Evolutionary conservation across 1,140 invertebrate genomes (phyloP).

Genomic region (Bombus pyrosoma): DNA sequence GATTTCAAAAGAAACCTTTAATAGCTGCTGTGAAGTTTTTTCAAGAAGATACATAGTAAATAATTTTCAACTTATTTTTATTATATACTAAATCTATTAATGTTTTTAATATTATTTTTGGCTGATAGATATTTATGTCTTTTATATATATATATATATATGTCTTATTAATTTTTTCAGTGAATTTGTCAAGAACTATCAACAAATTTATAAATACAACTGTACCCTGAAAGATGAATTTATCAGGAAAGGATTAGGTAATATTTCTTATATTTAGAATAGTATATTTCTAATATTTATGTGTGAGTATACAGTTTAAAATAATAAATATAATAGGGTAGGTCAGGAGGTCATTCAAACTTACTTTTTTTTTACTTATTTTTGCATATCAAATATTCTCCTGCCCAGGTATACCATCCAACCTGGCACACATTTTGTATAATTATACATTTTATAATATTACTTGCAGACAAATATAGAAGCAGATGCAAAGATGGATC

Average conservation of each 20-base stretch:
- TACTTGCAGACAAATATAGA: conserved; percentile 83
- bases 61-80: conserved; percentile 51
- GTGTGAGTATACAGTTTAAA: too few relatives aligned
- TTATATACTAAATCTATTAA: not conserved
- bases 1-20: conserved; percentile 86
- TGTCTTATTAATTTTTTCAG: conserved; percentile 83
- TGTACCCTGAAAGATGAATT: conserved; percentile 90
- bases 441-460: conserved; percentile 54
- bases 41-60: conserved; percentile 91
- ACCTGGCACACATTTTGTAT: not conserved
- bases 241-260: conserved; percentile 90
- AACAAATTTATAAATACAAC: conserved; percentile 89
- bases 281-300: not conserved
- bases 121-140: conserved; percentile 40
- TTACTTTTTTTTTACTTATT: not conserved
- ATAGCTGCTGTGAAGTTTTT: conserved; percentile 92
- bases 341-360: not conserved
- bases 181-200: conserved; percentile 89
- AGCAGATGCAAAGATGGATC: conserved; percentile 83
- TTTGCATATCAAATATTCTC: not conserved
- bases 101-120: conserved; percentile 48
- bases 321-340: too few relatives aligned
- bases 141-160: conserved; percentile 1
- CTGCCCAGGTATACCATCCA: not conserved
- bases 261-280: not conserved